Evolutionary conservation across 2,797 vertebrate species (phyloP), one percentile per base, ranked within the genome.

Genomic region (Momotus momota): DNA sequence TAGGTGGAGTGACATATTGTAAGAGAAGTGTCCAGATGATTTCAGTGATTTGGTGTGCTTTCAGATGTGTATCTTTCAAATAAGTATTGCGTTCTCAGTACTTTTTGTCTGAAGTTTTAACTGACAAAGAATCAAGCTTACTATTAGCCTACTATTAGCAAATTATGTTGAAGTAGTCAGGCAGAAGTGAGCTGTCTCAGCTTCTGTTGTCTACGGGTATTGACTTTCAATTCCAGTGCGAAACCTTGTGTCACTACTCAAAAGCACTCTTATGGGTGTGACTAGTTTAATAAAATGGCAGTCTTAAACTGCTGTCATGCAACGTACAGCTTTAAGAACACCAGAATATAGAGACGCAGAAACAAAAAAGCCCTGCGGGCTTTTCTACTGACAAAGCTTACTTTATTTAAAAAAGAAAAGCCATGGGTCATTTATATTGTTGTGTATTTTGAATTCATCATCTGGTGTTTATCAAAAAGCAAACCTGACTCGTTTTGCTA

Each of bases 401-500:
- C 97, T 97, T 96, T 91, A 96, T 94, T 96, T 95, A 90, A 93
- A 96, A 97, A 96, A 97, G 90, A 97, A 94, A 98, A 97, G 97
- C 97, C 96, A 97, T 96, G 97, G 98, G 97, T 98, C 96, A 97
- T 97, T 97, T 96, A 96, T 97, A 88, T 82, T 95, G 95, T 75
- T 46, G 61, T 67, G 74, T 97, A 84, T 97, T 97, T 96, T 96
- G 95, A 96, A 91, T 97, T 96, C 94, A 95, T 96, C 94, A 91
- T 94, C 94, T 95, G 94, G 48, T 96, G 95, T 97, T 97, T 95
- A 96, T 98, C 94, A 93, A 77, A 96, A 97, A 97, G 94, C 97
- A 97, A 91, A 96, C 97, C 96, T 97, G 71, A 91, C 96, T 98
- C 54, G 95, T 97, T 97, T 95, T 97, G 93, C 81, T 94, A 61